A percentile compares a stretch with the other conserved stretches of the same genome.
phyloP scores from a whole-genome alignment of 2,888 invertebrate species.

The Eupithecia dodoneata region DNA sequence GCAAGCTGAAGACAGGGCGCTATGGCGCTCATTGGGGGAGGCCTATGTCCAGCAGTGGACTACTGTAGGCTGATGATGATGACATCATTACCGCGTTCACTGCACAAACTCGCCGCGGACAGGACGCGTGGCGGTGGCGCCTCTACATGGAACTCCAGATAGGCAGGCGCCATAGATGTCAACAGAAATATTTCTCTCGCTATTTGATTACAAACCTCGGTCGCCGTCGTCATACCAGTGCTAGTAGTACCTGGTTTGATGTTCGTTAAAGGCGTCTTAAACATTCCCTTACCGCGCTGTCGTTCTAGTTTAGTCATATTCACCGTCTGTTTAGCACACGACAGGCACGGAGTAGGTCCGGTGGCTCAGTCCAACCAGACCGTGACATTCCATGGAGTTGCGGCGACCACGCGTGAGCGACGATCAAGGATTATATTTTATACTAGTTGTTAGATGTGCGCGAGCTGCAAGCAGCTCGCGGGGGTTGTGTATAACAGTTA shows the following conservation, averaged over 20 bases:
- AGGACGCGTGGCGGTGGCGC: too few relatives aligned
- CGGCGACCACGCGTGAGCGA: background rate
- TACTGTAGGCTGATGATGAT: too few relatives aligned
- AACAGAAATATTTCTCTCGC: background rate
- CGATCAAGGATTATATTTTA: background rate
- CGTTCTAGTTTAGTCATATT: background rate
- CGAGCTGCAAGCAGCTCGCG: too few relatives aligned
- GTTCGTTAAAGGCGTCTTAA: background rate
- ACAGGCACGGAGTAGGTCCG: background rate
- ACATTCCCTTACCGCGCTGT: background rate
- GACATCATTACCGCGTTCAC: background rate
- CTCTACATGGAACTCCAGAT: background rate
- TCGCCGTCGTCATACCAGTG: background rate
- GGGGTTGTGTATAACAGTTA: too few relatives aligned
- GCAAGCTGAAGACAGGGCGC: too few relatives aligned
- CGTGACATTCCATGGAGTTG: constrained; percentile 1
- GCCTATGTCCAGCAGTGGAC: too few relatives aligned
- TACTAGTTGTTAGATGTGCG: too few relatives aligned
- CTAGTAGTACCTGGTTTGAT: background rate
- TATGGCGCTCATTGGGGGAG: too few relatives aligned
- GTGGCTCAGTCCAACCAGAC: background rate
- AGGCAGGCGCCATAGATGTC: background rate
- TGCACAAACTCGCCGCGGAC: background rate
- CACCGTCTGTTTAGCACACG: background rate
- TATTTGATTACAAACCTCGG: background rate